A percentile compares a stretch with the other conserved stretches of the same genome.
Conservation (phyloP, 2,888 invertebrate species). For the Cyaniris semiargus region DNA sequence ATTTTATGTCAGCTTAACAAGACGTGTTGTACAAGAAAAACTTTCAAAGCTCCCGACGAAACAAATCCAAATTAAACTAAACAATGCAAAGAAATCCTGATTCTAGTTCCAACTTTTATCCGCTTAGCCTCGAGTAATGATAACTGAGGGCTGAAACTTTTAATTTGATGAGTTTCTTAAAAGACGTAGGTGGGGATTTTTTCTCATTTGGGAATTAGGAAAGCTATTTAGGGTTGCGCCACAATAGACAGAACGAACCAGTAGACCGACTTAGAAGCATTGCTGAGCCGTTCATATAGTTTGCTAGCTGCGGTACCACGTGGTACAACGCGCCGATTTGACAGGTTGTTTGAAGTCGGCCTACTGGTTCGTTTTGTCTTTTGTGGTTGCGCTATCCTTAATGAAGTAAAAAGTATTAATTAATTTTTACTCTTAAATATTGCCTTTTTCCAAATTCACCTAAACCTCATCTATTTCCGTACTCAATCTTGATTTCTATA, state of each 20-base stretch:
- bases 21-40: constrained; percentile 5
- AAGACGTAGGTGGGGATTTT: constrained; percentile 52
- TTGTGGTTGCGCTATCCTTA: too few relatives aligned
- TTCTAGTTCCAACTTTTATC: constrained; percentile 16
- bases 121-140: constrained; percentile 16
- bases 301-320: too few relatives aligned
- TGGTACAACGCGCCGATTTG: too few relatives aligned
- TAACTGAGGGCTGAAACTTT: constrained; percentile 49
- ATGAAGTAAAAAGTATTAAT: too few relatives aligned
- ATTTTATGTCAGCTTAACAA: neutral
- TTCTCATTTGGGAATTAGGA: constrained; percentile 45
- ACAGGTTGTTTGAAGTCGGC: too few relatives aligned
- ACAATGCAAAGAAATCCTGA: constrained; percentile 13
- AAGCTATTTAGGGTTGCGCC: constrained; percentile 42
- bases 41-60: neutral
- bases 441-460: too few relatives aligned
- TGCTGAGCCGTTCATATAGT: too few relatives aligned
- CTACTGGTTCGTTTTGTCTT: too few relatives aligned
- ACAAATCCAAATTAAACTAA: constrained; percentile 4
- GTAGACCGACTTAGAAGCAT: too few relatives aligned
- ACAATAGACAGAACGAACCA: neutral
- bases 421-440: too few relatives aligned
- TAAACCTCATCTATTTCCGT: too few relatives aligned
- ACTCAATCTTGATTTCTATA: too few relatives aligned
- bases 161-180: constrained; percentile 61